These are phyloP conservation scores for Nesogale talazaci DNA, from an alignment of 2,113 vertebrate genomes.

Conservation along the genomic window DNA sequence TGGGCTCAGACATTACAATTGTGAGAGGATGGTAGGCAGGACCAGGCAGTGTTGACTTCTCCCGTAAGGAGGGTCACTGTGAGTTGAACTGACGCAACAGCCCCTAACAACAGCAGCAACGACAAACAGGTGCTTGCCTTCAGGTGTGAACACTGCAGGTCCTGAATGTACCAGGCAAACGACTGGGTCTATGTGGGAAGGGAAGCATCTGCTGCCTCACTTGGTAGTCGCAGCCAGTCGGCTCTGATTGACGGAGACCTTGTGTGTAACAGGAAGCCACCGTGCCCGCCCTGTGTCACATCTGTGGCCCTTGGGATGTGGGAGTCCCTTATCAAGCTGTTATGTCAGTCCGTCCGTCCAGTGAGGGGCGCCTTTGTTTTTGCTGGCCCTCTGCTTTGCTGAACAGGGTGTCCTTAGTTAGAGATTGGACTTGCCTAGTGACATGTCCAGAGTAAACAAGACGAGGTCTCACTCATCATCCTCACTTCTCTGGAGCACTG, in stretches of 20 bases:
- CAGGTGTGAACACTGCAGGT: background rate
- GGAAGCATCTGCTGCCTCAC: background rate
- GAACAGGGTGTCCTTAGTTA: background rate
- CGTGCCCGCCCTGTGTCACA: background rate
- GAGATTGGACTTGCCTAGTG: background rate
- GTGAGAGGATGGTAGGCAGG: too few relatives aligned
- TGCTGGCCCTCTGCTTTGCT: background rate
- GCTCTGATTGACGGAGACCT: background rate
- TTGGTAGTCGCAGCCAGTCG: background rate
- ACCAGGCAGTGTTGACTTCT: too few relatives aligned
- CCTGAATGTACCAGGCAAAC: background rate
- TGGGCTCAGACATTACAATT: too few relatives aligned
- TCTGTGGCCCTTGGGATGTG: background rate
- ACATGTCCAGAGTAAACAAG: background rate
- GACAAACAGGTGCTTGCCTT: background rate
- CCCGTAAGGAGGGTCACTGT: too few relatives aligned
- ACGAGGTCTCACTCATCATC: background rate
- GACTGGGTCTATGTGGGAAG: accelerated
- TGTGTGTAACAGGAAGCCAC: background rate
- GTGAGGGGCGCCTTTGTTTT: background rate
- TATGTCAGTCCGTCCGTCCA: background rate
- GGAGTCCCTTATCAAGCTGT: background rate
- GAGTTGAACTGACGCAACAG: too few relatives aligned
- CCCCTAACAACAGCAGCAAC: too few relatives aligned
- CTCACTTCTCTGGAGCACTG: background rate